A percentile compares a stretch with the other conserved stretches of the same genome.
Evolutionary conservation across 2,888 invertebrate species (phyloP).

Genomic region (Micoletzkya japonica): DNA sequence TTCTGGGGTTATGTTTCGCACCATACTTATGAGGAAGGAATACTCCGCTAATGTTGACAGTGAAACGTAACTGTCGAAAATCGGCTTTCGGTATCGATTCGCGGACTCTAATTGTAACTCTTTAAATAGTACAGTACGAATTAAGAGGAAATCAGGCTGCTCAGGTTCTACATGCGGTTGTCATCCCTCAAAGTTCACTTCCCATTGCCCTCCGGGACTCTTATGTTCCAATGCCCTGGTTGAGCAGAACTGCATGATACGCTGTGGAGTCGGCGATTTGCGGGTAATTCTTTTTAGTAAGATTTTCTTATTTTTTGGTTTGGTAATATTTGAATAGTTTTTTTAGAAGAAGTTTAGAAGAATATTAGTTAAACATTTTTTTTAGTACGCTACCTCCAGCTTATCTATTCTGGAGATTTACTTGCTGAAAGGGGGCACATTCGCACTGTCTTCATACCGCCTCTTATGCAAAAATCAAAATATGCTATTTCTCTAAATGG

Average conservation of each 20-base stretch:
- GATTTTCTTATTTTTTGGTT: background rate
- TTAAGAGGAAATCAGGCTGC: background rate
- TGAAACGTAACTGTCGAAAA: no score
- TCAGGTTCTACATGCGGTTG: conserved; percentile 16
- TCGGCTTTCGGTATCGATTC: no score
- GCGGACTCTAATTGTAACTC: no score
- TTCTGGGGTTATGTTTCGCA: no score
- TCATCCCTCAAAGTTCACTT: background rate
- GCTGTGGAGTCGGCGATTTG: conserved; percentile 1
- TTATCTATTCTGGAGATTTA: no score
- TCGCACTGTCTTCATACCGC: no score
- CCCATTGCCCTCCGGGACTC: conserved; percentile 2
- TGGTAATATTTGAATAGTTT: background rate
- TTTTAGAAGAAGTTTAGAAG: background rate
- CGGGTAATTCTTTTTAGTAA: background rate
- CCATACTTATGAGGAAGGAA: no score
- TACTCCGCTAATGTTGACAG: no score
- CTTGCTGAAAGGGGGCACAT: no score
- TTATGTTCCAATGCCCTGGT: conserved; percentile 9
- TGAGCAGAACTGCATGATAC: conserved; percentile 3
- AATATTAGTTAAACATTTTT: no score
- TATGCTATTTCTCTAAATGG: background rate
- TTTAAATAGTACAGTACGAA: no score
- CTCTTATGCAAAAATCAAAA: background rate
- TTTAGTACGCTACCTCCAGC: no score